Conservation (phyloP, 2,113 vertebrate species). For the Laterallus jamaicensis region DNA sequence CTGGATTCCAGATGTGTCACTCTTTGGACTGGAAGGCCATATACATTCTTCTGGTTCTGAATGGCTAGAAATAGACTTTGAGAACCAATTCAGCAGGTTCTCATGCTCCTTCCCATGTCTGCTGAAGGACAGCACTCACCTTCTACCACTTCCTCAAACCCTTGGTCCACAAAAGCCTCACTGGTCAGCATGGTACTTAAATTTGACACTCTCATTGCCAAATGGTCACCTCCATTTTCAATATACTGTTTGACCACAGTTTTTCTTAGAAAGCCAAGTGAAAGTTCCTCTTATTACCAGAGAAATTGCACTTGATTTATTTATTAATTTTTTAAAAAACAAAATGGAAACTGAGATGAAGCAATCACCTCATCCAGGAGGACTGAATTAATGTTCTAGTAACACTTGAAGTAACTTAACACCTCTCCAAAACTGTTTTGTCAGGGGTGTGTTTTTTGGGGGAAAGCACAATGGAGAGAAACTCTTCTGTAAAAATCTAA, state of each 20-base stretch:
- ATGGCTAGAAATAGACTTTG: neutral
- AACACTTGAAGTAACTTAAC: neutral
- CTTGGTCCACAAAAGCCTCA: neutral
- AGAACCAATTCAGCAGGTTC: neutral
- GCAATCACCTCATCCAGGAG: neutral
- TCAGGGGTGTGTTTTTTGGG: neutral
- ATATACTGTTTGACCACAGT: neutral
- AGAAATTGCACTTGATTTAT: neutral
- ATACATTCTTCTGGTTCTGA: neutral
- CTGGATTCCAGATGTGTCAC: neutral
- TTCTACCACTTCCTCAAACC: neutral
- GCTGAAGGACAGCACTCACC: neutral
- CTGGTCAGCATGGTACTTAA: neutral
- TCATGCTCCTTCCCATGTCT: neutral
- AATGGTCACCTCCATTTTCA: neutral
- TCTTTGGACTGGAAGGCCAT: rapidly evolving
- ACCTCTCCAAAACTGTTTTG: neutral
- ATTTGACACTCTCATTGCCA: neutral
- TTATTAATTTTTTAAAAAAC: neutral
- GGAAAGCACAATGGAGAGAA: neutral
- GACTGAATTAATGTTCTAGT: neutral
- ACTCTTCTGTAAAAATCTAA: neutral
- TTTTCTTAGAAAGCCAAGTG: neutral
- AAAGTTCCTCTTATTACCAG: neutral
- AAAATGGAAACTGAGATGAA: neutral